phyloP scores from a whole-genome alignment of 2,797 vertebrate genomes.

The Rhodeus uyekii region DNA sequence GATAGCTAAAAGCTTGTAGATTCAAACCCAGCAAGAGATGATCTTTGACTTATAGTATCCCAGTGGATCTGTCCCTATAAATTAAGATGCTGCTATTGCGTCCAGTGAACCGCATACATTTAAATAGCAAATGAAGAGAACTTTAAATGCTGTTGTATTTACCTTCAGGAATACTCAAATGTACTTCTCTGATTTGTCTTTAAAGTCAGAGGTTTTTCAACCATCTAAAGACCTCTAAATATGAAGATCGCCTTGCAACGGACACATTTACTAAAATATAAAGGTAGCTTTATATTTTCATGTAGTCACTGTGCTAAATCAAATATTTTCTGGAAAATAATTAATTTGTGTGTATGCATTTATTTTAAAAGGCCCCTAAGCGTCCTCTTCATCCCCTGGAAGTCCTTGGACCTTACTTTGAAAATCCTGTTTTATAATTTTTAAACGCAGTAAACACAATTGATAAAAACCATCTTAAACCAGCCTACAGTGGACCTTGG shows the following conservation, averaged over 20 bases:
- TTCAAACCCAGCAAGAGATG: background rate
- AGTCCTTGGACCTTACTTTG: background rate
- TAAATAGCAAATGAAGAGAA: constrained; percentile 2
- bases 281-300: background rate
- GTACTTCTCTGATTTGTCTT: background rate
- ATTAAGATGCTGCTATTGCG: background rate
- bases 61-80: background rate
- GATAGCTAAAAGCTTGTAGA: background rate
- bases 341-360: too few species aligned
- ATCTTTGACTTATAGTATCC: background rate
- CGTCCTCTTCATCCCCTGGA: background rate
- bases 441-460: background rate
- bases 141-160: constrained; percentile 4
- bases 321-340: background rate
- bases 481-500: background rate
- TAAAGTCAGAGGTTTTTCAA: background rate
- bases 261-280: background rate
- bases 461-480: background rate
- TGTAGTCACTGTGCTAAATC: background rate
- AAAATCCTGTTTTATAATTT: background rate
- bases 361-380: too few species aligned
- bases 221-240: background rate
- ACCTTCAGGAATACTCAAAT: background rate
- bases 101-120: background rate
- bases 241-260: background rate